These are phyloP conservation scores for Gambusia yucatana DNA, from an alignment of 2,797 vertebrate genomes.

Conservation along the genomic window DNA sequence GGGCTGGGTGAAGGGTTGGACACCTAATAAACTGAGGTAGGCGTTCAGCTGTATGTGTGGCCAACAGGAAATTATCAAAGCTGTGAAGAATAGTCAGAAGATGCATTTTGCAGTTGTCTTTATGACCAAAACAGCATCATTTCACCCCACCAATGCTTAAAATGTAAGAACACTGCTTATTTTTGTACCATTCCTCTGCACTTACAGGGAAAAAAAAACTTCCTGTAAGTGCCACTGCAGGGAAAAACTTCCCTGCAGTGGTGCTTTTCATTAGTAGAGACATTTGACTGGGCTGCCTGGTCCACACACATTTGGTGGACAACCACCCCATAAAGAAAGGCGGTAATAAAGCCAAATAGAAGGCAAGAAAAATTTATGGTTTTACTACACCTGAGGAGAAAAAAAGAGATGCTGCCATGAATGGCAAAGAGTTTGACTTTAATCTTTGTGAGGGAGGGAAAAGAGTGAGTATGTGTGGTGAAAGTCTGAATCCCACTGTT, in stretches of 20 bases:
- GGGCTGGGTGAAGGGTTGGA: constrained; percentile 33
- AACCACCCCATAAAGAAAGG: constrained; percentile 64
- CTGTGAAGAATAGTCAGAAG: neutral
- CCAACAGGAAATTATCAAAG: constrained; percentile 29
- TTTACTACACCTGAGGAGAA: constrained; percentile 82
- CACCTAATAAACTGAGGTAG: constrained; percentile 63
- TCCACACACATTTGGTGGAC: constrained; percentile 66
- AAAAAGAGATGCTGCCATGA: constrained; percentile 68
- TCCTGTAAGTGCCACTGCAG: neutral
- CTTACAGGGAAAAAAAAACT: constrained; percentile 8
- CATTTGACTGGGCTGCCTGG: constrained; percentile 66
- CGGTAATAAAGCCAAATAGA: constrained; percentile 71
- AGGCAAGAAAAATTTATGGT: constrained; percentile 80
- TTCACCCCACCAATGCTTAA: neutral
- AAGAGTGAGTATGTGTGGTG: constrained; percentile 66
- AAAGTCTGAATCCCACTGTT: constrained; percentile 57
- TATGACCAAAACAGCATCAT: neutral
- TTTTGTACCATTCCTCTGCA: neutral
- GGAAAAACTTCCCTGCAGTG: constrained; percentile 6
- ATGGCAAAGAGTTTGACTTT: constrained; percentile 78
- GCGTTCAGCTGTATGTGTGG: constrained; percentile 57
- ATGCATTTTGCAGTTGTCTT: neutral
- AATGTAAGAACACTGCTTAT: neutral
- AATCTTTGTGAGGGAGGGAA: constrained; percentile 74
- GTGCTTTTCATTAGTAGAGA: constrained; percentile 43